Evolutionary conservation across 2,797 vertebrate genomes (phyloP), one percentile per base, ranked within the genome.

Genomic region (Sebastes itinus): DNA sequence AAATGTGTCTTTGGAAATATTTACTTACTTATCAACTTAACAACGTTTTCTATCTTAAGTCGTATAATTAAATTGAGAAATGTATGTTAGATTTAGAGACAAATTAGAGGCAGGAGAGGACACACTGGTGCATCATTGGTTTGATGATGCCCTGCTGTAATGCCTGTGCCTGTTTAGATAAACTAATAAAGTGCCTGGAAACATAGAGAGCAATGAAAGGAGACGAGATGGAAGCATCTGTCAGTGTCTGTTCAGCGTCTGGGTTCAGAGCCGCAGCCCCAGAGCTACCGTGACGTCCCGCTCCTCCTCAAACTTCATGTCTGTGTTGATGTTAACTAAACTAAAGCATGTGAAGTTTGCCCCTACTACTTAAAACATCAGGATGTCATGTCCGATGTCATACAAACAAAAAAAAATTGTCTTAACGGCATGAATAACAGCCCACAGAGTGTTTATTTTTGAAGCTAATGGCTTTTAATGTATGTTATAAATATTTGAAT

Each of bases 401-500:
- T 83, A 90, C 85, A 90, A 92, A 93, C 79, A 92, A 87, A 85
- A 52, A 27, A 83, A 91, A 87, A 83, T 65, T 65, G 75, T 91
- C 91, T 89, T 88, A 91, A 87, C 82, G 66, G 86, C 86, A 85
- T 68, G 87, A 75, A 84, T 87, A 94, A 87, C 85, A 88, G 89
- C 81, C 83, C 77, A 42, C 86, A 78, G 78, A 86, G 86, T 92
- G 93, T 94, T 95, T 94, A 92, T 88, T 93, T 95, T 93, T 87
- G 82, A 95, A 89, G 90, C 92, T 92, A 96, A 96, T 95, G 95
- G 94, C 88, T 95, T 95, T 96, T 96, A 96, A 96, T 96, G 94
- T 95, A 94, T 94, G 93, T 94, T 95, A 94, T 95, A 95, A 95
- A 96, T 96, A 95, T 95, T 91, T 96, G 85, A 96, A 96, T 96